phyloP scores from a whole-genome alignment of 2,888 invertebrate genomes.

The Tinea pellionella region DNA sequence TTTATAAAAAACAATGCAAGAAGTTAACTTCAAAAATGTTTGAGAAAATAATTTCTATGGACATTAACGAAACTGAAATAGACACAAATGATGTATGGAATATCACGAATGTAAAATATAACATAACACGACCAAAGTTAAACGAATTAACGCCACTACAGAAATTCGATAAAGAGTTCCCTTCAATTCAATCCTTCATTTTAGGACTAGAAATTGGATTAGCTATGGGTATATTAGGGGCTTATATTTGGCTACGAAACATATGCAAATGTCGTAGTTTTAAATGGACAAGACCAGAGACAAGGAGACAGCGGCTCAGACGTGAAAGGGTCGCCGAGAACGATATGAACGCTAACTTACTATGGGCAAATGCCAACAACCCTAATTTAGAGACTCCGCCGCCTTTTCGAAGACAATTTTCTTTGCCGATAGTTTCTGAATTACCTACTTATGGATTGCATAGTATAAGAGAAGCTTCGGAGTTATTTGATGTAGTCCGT shows the following conservation, averaged over 20 bases:
- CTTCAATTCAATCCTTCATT: conserved; percentile 51
- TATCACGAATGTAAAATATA: conserved; percentile 30
- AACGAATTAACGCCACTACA: conserved; percentile 33
- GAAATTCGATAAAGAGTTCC: conserved; percentile 52
- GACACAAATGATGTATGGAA: conserved; percentile 54
- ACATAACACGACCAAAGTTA: conserved; percentile 23
- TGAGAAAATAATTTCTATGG: conserved; percentile 65
- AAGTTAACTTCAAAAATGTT: conserved; percentile 60
- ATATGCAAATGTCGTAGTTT: conserved; percentile 41
- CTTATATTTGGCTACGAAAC: conserved; percentile 52
- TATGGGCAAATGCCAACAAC: conserved; percentile 46
- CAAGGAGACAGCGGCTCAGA: conserved; percentile 33
- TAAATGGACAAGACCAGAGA: conserved; percentile 29
- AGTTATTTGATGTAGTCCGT: conserved; percentile 41
- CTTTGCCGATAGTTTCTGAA: conserved; percentile 37
- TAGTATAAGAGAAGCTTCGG: conserved; percentile 28
- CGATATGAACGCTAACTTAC: conserved; percentile 47
- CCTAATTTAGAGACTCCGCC: conserved; percentile 57
- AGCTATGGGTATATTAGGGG: conserved; percentile 49
- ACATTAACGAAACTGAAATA: conserved; percentile 33
- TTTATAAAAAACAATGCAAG: conserved; percentile 56
- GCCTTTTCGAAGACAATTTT: conserved; percentile 37
- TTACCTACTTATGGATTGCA: conserved; percentile 37
- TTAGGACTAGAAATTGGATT: conserved; percentile 55
- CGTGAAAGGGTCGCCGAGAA: conserved; percentile 30